Evolutionary conservation across 2,888 invertebrate species (phyloP).

Genomic region (Aethes cnicana): DNA sequence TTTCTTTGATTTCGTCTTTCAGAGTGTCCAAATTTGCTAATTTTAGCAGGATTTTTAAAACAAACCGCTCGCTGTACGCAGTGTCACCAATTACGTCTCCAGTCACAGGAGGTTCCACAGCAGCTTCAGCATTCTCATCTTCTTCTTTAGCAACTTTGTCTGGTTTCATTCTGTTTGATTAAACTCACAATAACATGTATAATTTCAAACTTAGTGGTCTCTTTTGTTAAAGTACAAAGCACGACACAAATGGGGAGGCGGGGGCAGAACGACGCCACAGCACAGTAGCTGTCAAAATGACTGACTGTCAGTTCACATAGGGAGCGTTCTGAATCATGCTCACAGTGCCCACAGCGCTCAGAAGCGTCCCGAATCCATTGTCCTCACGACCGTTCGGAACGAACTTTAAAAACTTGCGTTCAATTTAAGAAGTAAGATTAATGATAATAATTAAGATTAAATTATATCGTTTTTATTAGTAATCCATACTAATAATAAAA

Average conservation of each 20-base stretch:
- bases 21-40: slow-evolving; percentile 76
- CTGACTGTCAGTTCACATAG: no score
- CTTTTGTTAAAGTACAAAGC: slow-evolving; percentile 22
- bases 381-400: no score
- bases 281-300: slow-evolving; percentile 20
- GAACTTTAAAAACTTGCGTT: slow-evolving; percentile 3
- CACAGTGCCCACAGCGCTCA: no score
- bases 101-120: slow-evolving; percentile 59
- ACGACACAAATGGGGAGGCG: neutral
- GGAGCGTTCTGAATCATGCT: no score
- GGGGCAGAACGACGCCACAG: slow-evolving; percentile 14
- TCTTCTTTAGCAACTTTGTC: slow-evolving; percentile 39
- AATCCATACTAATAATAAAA: no score
- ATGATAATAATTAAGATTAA: no score
- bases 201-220: slow-evolving; percentile 11
- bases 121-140: slow-evolving; percentile 38
- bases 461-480: no score
- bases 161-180: slow-evolving; percentile 51
- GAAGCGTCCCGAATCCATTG: no score
- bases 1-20: slow-evolving; percentile 80
- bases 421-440: no score
- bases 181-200: neutral
- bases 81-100: slow-evolving; percentile 92
- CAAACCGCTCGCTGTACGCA: slow-evolving; percentile 89
- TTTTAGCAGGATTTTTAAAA: slow-evolving; percentile 86